Base-by-base conservation (phyloP, 2,113 vertebrate species). In the Capreolus pygargus region DNA sequence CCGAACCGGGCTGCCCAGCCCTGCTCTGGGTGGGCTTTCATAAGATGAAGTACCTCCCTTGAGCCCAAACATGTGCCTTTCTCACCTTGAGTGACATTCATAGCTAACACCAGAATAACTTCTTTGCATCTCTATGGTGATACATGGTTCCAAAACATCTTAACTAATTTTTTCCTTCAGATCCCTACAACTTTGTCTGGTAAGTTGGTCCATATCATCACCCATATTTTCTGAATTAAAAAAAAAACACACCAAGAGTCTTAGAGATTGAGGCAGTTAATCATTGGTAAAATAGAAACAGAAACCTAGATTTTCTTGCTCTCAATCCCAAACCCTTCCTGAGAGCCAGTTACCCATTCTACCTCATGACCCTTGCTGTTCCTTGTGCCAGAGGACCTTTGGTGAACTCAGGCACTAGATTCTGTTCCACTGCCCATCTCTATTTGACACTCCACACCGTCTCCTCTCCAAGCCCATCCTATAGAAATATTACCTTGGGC, bases 181-280 rank as follows among this genome's bases (percentile, higher is more conserved):
- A 55, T 55, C 36, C 27, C 27, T 28, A 84, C 57, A 95, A 50
- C 14, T 55, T 70, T 88, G 21, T n/a, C 9, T 43, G 70, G 36
- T 30, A 12, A 57, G 14, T 67, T 45, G 82, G 25, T 39, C 25
- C 17, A 19, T 33, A 17, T 81, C 78, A 52, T 86, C 52, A 23
- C 23, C 45, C 45, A 6, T 79, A 43, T 93, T 94, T 97, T 89
- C 85, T 19, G 11, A 86, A 88, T 88, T 8, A 23, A 70, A 84
- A 84, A 84, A 84, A 64, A 33, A 23, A 54, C n/a, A 1, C 30
- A 12, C 47, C 1, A 8, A 13, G 30, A 78, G 5, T 78, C 43
- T 88, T 85, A 52, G 54, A 87, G 5, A 50, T 2, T 70, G 39
- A 57, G 39, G 45, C 43, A 86, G 19, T 43, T 78, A 55, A 82